A percentile compares a stretch with the other conserved stretches of the same genome.
Conservation (phyloP, 2,797 vertebrate genomes). For the Takifugu rubripes region DNA sequence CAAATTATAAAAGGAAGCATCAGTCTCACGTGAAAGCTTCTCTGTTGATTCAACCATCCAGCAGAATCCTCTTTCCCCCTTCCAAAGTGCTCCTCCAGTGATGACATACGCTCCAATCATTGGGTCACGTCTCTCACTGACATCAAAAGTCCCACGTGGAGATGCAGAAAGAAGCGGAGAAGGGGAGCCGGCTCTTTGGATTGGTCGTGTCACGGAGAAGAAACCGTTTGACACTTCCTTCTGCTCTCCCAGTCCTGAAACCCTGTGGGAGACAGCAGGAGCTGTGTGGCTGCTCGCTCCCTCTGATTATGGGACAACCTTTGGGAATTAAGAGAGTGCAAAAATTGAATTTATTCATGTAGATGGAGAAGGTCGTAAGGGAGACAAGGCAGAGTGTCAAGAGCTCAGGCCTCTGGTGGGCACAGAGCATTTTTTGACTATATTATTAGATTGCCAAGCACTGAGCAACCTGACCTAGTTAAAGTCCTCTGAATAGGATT, state of each 20-base stretch:
- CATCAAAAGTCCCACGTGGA: slow-evolving; percentile 62
- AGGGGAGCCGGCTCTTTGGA: slow-evolving; percentile 41
- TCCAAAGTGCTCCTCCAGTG: slow-evolving; percentile 41
- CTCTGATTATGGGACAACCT: slow-evolving; percentile 40
- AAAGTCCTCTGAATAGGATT: slow-evolving; percentile 48
- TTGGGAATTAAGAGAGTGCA: slow-evolving; percentile 31
- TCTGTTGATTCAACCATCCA: slow-evolving; percentile 53
- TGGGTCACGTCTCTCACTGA: slow-evolving; percentile 52
- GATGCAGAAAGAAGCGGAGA: slow-evolving; percentile 38
- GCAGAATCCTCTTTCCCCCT: slow-evolving; percentile 17
- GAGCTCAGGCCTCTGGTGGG: slow-evolving; percentile 32
- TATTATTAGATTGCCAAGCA: slow-evolving; percentile 59
- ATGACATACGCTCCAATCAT: slow-evolving; percentile 67
- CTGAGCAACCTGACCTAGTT: slow-evolving; percentile 62
- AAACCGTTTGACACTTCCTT: slow-evolving; percentile 53
- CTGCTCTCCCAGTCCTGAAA: slow-evolving; percentile 31
- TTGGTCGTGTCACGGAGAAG: slow-evolving; percentile 42
- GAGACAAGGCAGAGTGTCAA: slow-evolving; percentile 30
- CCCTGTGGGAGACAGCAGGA: slow-evolving; percentile 25
- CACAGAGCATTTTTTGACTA: slow-evolving; percentile 45
- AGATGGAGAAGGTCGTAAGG: slow-evolving; percentile 32
- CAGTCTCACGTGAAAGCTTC: slow-evolving; percentile 56
- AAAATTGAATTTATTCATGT: slow-evolving; percentile 34
- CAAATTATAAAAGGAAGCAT: slow-evolving; percentile 46
- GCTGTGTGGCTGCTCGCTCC: slow-evolving; percentile 26